A percentile compares a stretch with the other conserved stretches of the same genome.
Conservation (phyloP, 2,797 vertebrate genomes). For the Ctenopoma kingsleyae region DNA sequence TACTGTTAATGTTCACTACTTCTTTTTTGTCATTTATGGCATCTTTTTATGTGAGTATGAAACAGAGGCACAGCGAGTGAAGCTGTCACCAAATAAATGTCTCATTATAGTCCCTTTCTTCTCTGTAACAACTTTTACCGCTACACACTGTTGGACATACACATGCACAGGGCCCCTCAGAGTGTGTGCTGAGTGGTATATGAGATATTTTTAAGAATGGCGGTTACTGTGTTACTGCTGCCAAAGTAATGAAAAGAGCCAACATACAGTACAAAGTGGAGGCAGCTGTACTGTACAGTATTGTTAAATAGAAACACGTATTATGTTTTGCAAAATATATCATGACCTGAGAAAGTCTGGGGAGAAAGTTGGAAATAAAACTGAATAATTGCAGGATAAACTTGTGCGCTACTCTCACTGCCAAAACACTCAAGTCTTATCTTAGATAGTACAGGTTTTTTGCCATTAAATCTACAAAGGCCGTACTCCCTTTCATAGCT, state of each 20-base stretch:
- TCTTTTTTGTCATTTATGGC: conserved; percentile 58
- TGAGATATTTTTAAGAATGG: conserved; percentile 55
- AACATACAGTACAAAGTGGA: conserved; percentile 74
- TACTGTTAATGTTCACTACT: conserved; percentile 45
- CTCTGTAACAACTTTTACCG: conserved; percentile 48
- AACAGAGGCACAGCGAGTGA: conserved; percentile 58
- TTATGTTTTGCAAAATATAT: conserved; percentile 32
- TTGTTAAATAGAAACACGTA: conserved; percentile 29
- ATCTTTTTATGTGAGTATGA: conserved; percentile 55
- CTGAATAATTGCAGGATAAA: not conserved
- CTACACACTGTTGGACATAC: conserved; percentile 34
- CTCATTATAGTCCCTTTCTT: conserved; percentile 63
- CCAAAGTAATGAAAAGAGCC: conserved; percentile 69
- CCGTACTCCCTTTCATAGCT: conserved; percentile 56
- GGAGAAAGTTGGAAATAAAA: conserved; percentile 5
- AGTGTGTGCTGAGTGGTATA: conserved; percentile 69
- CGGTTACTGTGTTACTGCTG: conserved; percentile 67
- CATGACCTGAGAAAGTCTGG: not conserved
- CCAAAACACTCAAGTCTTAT: conserved; percentile 11
- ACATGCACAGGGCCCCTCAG: conserved; percentile 40
- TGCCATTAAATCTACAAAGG: conserved; percentile 38
- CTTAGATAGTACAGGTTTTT: conserved; percentile 4
- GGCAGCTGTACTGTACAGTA: conserved; percentile 67
- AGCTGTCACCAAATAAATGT: conserved; percentile 78
- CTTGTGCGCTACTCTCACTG: not conserved